These are phyloP conservation scores for Eonycteris spelaea DNA, from an alignment of 2,113 vertebrate species.

Conservation along the genomic window DNA sequence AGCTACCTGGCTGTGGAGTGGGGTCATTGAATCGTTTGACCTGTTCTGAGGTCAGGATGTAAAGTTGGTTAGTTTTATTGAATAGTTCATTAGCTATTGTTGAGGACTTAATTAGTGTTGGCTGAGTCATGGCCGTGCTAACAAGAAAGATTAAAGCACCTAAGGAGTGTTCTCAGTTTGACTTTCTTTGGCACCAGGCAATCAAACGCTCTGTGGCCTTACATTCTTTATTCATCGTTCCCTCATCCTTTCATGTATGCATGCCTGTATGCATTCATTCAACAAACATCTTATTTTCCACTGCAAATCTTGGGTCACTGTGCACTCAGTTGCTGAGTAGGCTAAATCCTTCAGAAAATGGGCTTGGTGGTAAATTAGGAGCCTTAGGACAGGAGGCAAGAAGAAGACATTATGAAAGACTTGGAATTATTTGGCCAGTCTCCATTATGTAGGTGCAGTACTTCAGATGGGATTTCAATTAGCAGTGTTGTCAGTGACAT, in stretches of 20 bases:
- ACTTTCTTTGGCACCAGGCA: background rate
- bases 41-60: conserved; percentile 62
- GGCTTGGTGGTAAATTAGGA: conserved; percentile 23
- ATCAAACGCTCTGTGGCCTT: background rate
- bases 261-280: background rate
- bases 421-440: conserved; percentile 65
- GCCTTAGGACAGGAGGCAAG: conserved; percentile 57
- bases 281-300: background rate
- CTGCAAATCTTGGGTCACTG: background rate
- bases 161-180: background rate
- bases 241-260: background rate
- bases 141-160: background rate
- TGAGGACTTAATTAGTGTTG: conserved; percentile 54
- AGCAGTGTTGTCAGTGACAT: conserved; percentile 75
- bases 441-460: conserved; percentile 56
- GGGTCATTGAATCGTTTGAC: conserved; percentile 59
- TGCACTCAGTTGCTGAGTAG: background rate
- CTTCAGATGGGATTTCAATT: conserved; percentile 82
- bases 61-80: conserved; percentile 64
- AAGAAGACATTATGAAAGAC: conserved; percentile 61
- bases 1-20: conserved; percentile 37
- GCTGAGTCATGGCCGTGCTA: conserved; percentile 1
- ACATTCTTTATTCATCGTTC: background rate
- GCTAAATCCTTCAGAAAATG: background rate
- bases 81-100: conserved; percentile 67